Evolutionary conservation across 2,797 vertebrate genomes (phyloP).

Genomic region (Urophycis tenuis): DNA sequence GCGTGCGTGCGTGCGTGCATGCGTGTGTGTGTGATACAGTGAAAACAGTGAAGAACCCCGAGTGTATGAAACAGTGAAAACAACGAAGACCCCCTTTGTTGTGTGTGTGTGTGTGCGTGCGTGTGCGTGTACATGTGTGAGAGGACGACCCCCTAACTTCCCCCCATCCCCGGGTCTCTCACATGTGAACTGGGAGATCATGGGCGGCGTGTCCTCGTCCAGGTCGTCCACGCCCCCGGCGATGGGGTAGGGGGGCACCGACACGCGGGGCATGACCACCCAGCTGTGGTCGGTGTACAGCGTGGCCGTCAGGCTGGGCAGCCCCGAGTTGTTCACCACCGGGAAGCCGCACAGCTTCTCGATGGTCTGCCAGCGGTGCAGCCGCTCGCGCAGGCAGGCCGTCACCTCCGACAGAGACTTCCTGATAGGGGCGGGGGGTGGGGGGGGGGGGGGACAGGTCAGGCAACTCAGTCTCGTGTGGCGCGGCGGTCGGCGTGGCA

Average conservation of each 20-base stretch:
- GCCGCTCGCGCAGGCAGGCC: slow-evolving; percentile 89
- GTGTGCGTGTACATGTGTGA: too few relatives aligned
- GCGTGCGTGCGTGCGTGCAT: too few relatives aligned
- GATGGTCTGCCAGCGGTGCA: slow-evolving; percentile 98
- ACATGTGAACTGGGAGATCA: slow-evolving; percentile 91
- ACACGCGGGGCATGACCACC: slow-evolving; percentile 96
- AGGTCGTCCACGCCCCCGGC: slow-evolving; percentile 97
- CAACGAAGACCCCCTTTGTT: too few relatives aligned
- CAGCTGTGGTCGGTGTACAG: slow-evolving; percentile 98
- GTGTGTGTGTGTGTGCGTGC: too few relatives aligned
- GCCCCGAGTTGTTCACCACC: slow-evolving; percentile 90
- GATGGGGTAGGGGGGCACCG: slow-evolving; percentile 94
- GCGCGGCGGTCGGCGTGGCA: too few relatives aligned
- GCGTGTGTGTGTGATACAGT: too few relatives aligned
- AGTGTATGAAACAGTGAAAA: too few relatives aligned
- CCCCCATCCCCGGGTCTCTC: too few relatives aligned
- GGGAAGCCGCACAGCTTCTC: slow-evolving; percentile 96
- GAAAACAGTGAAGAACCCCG: too few relatives aligned
- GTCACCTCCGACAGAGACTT: slow-evolving; percentile 94
- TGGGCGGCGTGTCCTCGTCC: slow-evolving; percentile 95
- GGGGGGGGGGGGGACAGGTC: too few relatives aligned
- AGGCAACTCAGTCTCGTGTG: too few relatives aligned
- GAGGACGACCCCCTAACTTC: too few relatives aligned
- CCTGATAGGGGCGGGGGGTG: slow-evolving; percentile 55
- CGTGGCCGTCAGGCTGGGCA: slow-evolving; percentile 89